Base-by-base conservation (phyloP, 1,140 invertebrate species). In the Asbolus verrucosus region DNA sequence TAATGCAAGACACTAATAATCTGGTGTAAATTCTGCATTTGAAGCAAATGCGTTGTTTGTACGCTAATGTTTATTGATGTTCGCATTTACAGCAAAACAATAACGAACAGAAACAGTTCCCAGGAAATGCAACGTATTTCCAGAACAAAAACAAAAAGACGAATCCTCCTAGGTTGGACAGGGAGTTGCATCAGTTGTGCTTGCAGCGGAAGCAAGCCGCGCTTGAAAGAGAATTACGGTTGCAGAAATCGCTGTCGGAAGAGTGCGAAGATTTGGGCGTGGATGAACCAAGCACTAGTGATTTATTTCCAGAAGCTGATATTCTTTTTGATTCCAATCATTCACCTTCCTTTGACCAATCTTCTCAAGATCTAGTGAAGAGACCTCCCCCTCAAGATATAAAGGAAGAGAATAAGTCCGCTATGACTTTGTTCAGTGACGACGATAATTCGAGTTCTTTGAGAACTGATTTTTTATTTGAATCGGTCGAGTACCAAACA, bases 221-320 rank as follows among this genome's bases (percentile, higher is more conserved):
- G 1, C 75, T 87, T 1, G 87, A 89, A 71, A 80, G 85, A n/a
- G 87, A 88, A 74, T 71, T 88, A 16, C 81, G 82, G 38, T 76
- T 86, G 1, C 87, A 91, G 81, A 91, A 91, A 78, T 90, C 89
- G 24, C 77, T 92, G 3, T 91, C 89, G 0, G 91, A 92, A 75
- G 91, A 92, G 76, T 91, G 90, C 77, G 90, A 91, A 75, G 90
- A 92, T 77, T 80, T 92, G 1, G 90, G 91, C 8, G 90, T 92
- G 6, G 90, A 91, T 70, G 90, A 91, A 31, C 90, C 90, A 0
- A 91, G 89, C 38, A 89, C 90, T 0, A 91, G 89, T 66, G 91
- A 92, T 75, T 80, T 92, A 18, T 92, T 92, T 79, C 91, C 91
- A 0, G 90, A 92, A 71, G 90, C 90, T 0, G 90, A 92, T 75